A percentile compares a stretch with the other conserved stretches of the same genome.
These are phyloP conservation scores for Heliconius himera DNA, from an alignment of 1,140 invertebrate genomes.

Conservation along the genomic window DNA sequence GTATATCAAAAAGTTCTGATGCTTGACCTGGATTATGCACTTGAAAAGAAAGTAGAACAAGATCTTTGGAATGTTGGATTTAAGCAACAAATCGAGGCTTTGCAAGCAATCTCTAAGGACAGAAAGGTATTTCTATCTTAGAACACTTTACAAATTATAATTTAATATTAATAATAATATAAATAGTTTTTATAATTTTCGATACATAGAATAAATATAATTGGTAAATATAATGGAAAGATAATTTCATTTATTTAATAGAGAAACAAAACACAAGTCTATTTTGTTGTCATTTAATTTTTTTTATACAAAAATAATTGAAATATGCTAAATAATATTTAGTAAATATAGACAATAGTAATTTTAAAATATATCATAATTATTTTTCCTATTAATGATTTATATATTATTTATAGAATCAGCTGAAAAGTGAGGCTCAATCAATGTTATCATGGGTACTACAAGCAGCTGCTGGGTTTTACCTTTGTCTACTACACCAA, in stretches of 20 bases:
- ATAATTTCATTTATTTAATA: too few relatives aligned
- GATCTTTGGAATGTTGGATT: slow-evolving; percentile 95
- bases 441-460: slow-evolving; percentile 89
- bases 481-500: slow-evolving; percentile 90
- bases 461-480: slow-evolving; percentile 92
- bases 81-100: slow-evolving; percentile 91
- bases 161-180: too few relatives aligned
- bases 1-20: slow-evolving; percentile 90
- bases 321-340: too few relatives aligned
- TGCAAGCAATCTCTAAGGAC: slow-evolving; percentile 89
- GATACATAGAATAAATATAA: too few relatives aligned
- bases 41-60: slow-evolving; percentile 94
- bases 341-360: too few relatives aligned
- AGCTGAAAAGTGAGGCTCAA: slow-evolving; percentile 87
- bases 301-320: too few relatives aligned
- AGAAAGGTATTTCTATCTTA: slow-evolving; percentile 83
- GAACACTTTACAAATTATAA: background rate
- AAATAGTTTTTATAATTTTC: too few relatives aligned
- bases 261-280: too few relatives aligned
- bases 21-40: slow-evolving; percentile 92
- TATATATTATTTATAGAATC: slow-evolving; percentile 81
- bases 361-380: too few relatives aligned
- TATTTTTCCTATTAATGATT: too few relatives aligned
- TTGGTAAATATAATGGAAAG: too few relatives aligned
- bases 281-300: too few relatives aligned